phyloP scores from a whole-genome alignment of 2,113 vertebrate genomes.

The Sclerurus mexicanus region DNA sequence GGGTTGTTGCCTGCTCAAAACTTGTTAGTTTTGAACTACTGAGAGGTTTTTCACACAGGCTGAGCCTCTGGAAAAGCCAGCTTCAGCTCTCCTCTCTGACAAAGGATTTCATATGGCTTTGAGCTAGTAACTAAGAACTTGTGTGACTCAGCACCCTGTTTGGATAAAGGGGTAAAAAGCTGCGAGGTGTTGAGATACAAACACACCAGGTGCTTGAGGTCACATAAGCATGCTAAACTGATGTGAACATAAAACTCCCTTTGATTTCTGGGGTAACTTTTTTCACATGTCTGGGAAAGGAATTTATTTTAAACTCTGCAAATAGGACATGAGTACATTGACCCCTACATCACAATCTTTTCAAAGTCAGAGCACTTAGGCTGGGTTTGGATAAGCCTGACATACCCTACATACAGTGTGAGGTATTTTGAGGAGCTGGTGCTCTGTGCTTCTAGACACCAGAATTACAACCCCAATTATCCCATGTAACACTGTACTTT shows the following conservation, averaged over 20 bases:
- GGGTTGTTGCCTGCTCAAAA: background rate
- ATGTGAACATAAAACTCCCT: background rate
- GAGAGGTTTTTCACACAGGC: background rate
- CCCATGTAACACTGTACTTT: background rate
- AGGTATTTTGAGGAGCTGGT: background rate
- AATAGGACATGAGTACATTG: rapidly evolving
- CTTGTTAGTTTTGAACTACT: background rate
- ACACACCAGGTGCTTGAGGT: background rate
- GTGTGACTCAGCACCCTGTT: background rate
- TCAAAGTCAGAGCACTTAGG: background rate
- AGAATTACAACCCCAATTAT: background rate
- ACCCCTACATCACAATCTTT: background rate
- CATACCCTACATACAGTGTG: background rate
- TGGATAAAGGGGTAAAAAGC: background rate
- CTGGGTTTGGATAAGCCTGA: background rate
- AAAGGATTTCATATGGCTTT: background rate
- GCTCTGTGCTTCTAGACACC: background rate
- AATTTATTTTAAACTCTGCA: background rate
- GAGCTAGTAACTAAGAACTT: background rate
- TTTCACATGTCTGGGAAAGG: background rate
- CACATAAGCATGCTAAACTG: background rate
- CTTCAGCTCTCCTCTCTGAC: background rate
- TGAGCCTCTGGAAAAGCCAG: background rate
- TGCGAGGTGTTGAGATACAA: background rate
- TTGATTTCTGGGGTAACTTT: background rate